Evolutionary conservation across 2,113 vertebrate genomes (phyloP).

Genomic region (Crotophaga sulcirostris): DNA sequence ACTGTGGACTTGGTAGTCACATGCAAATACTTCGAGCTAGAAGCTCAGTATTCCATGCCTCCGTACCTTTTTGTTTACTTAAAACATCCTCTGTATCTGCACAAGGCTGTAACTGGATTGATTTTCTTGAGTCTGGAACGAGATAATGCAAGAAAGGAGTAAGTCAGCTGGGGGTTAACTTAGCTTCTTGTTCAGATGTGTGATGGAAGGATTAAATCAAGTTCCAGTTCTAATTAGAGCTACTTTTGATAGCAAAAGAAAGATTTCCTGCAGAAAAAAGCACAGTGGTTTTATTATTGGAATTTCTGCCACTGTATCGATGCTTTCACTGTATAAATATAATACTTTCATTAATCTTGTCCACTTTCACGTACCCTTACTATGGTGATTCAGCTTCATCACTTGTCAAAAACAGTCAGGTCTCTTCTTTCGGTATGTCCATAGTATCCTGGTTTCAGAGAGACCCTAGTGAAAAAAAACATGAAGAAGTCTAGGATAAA

Average conservation of each 20-base stretch:
- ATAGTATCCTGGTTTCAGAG: background rate
- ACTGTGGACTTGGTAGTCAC: background rate
- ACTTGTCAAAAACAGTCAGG: background rate
- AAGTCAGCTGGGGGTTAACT: background rate
- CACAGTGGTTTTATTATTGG: background rate
- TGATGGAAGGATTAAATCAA: background rate
- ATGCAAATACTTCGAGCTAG: background rate
- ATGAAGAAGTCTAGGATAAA: background rate
- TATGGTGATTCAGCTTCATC: background rate
- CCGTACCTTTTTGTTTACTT: background rate
- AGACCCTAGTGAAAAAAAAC: background rate
- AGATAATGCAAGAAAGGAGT: background rate
- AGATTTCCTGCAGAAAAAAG: background rate
- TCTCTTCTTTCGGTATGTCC: background rate
- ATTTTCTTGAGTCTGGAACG: background rate
- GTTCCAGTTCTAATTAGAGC: background rate
- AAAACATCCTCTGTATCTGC: background rate
- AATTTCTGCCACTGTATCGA: background rate
- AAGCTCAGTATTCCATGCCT: background rate
- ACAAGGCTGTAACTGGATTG: background rate
- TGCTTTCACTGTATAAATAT: background rate
- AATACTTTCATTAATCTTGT: background rate
- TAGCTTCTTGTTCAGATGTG: background rate
- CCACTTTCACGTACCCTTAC: background rate
- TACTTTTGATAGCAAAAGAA: background rate